Percentiles rank a stretch among this genome's conserved stretches.
Conservation (phyloP, 2,888 invertebrate genomes). For the Dermolepida albohirtum region DNA sequence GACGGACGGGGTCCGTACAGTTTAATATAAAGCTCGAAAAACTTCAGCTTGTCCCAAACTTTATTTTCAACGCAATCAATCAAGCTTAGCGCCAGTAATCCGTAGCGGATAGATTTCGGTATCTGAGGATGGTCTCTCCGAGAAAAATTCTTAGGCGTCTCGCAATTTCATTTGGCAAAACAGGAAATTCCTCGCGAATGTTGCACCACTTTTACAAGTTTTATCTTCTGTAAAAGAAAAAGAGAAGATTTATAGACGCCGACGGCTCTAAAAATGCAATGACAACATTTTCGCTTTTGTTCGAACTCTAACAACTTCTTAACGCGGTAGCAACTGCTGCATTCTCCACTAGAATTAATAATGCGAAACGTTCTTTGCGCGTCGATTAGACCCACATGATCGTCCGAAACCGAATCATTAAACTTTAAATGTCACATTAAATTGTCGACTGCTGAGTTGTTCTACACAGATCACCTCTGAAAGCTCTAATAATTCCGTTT, state of each 20-base stretch:
- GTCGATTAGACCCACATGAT: conserved; percentile 34
- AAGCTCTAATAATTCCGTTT: conserved; percentile 53
- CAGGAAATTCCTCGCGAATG: conserved; percentile 38
- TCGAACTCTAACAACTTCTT: not conserved
- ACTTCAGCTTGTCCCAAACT: conserved; percentile 37
- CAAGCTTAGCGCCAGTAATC: conserved; percentile 44
- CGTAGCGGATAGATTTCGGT: conserved; percentile 40
- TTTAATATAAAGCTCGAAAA: conserved; percentile 35
- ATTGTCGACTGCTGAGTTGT: conserved; percentile 49
- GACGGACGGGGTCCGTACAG: conserved; percentile 6
- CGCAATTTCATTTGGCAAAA: conserved; percentile 48
- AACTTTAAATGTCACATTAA: conserved; percentile 52
- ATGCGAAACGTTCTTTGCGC: conserved; percentile 28
- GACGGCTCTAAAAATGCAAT: conserved; percentile 6
- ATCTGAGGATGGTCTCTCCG: conserved; percentile 15
- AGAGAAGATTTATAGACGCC: conserved; percentile 40
- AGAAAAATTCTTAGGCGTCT: conserved; percentile 40
- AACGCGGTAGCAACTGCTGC: not conserved
- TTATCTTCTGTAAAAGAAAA: conserved; percentile 51
- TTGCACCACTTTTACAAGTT: conserved; percentile 48
- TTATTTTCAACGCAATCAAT: conserved; percentile 45
- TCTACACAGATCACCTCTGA: conserved; percentile 47
- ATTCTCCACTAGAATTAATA: conserved; percentile 36
- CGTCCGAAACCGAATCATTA: conserved; percentile 42
- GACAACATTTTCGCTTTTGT: not conserved